phyloP scores from a whole-genome alignment of 2,113 vertebrate genomes.

The Sander lucioperca region DNA sequence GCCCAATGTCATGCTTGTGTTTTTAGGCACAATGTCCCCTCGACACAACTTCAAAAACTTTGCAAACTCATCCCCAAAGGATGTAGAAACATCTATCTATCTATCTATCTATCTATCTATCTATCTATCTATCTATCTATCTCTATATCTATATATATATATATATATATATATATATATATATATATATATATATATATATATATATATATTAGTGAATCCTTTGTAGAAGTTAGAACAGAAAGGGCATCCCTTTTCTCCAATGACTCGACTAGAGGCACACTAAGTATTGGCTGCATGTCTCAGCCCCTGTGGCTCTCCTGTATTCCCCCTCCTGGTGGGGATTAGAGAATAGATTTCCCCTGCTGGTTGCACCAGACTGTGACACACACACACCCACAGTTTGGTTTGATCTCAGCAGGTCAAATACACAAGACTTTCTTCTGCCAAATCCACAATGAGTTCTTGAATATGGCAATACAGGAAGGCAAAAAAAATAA shows the following conservation, averaged over 20 bases:
- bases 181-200: background rate
- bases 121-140: too few relatives aligned
- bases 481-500: background rate
- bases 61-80: conserved; percentile 7
- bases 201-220: background rate
- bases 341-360: conserved; percentile 40
- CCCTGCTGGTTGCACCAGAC: conserved; percentile 21
- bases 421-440: conserved; percentile 19
- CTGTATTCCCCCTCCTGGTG: conserved; percentile 39
- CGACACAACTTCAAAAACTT: background rate
- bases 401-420: conserved; percentile 56
- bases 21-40: conserved; percentile 19
- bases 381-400: conserved; percentile 38
- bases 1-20: conserved; percentile 40
- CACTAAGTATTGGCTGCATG: conserved; percentile 21
- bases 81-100: background rate
- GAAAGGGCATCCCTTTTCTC: background rate
- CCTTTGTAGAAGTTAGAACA: background rate
- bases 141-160: too few relatives aligned
- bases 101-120: too few relatives aligned
- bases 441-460: conserved; percentile 8
- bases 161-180: too few relatives aligned
- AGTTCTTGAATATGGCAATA: conserved; percentile 9
- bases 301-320: conserved; percentile 40
- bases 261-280: background rate